Conservation (phyloP, 2,888 invertebrate species). For the Cryptus armator region DNA sequence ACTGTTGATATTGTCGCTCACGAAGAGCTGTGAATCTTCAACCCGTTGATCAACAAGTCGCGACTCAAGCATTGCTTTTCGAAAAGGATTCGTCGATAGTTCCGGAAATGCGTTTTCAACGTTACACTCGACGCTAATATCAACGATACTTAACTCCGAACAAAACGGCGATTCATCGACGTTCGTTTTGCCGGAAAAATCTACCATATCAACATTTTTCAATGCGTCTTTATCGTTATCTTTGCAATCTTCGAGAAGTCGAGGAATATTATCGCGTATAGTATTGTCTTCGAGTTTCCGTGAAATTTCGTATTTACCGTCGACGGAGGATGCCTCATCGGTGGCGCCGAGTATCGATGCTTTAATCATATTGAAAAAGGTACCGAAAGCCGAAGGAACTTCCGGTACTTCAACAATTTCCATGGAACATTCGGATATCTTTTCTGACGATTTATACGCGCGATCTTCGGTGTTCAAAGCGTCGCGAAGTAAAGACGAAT, state of each 20-base stretch:
- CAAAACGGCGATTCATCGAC: not conserved
- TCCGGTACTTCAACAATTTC: conserved; percentile 1
- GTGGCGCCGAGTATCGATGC: conserved; percentile 23
- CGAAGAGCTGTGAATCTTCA: too few relatives aligned
- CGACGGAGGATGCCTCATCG: not conserved
- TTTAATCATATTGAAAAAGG: conserved; percentile 23
- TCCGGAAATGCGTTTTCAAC: not conserved
- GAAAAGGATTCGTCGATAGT: conserved; percentile 40
- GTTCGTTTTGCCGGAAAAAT: not conserved
- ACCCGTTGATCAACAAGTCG: too few relatives aligned
- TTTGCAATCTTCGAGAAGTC: too few relatives aligned
- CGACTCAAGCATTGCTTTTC: too few relatives aligned
- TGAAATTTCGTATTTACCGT: not conserved
- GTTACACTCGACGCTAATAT: not conserved
- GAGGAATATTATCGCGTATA: too few relatives aligned
- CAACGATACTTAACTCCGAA: not conserved
- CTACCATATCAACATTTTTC: too few relatives aligned
- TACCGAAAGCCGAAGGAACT: conserved; percentile 14
- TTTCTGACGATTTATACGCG: not conserved
- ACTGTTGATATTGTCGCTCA: too few relatives aligned
- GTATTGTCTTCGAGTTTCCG: too few relatives aligned
- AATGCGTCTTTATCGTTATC: too few relatives aligned
- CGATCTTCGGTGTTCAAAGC: not conserved
- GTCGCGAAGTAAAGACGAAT: conserved; percentile 7
- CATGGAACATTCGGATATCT: conserved; percentile 7